phyloP scores from a whole-genome alignment of 2,888 invertebrate species.

The Erebia epiphron region DNA sequence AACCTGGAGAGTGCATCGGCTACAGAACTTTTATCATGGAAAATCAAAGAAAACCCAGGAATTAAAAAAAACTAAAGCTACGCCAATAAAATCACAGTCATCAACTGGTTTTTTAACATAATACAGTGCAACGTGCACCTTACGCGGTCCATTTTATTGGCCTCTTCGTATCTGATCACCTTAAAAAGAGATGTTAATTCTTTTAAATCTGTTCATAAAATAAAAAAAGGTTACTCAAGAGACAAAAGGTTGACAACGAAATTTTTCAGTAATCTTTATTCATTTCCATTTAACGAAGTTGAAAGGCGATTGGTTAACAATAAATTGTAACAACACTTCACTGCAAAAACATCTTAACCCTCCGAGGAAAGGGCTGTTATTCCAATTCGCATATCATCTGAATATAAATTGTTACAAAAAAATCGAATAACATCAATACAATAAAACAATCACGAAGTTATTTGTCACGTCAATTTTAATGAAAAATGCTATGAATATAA shows the following conservation, averaged over 20 bases:
- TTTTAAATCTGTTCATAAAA: conserved; percentile 32
- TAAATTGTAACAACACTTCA: conserved; percentile 63
- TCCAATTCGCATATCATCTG: conserved; percentile 73
- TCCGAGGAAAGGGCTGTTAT: conserved; percentile 55
- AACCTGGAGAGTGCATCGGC: too few species aligned
- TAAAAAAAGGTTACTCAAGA: conserved; percentile 28
- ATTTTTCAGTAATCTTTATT: conserved; percentile 60
- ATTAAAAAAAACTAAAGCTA: too few species aligned
- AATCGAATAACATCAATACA: conserved; percentile 24
- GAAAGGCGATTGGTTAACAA: conserved; percentile 59
- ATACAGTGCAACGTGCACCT: too few species aligned
- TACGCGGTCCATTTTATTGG: too few species aligned
- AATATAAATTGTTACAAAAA: conserved; percentile 53
- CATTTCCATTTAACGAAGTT: conserved; percentile 61
- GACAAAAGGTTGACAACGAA: conserved; percentile 29
- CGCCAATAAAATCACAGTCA: too few species aligned
- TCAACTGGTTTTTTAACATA: too few species aligned
- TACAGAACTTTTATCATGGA: too few species aligned
- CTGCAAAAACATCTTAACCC: conserved; percentile 78
- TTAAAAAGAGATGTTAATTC: neutral
- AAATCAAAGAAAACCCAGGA: too few species aligned
- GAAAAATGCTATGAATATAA: neutral
- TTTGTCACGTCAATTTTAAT: neutral
- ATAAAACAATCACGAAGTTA: conserved; percentile 7
- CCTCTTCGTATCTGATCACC: neutral